Conservation (phyloP, 2,888 invertebrate species). For the Eristalinus sepulchralis region DNA sequence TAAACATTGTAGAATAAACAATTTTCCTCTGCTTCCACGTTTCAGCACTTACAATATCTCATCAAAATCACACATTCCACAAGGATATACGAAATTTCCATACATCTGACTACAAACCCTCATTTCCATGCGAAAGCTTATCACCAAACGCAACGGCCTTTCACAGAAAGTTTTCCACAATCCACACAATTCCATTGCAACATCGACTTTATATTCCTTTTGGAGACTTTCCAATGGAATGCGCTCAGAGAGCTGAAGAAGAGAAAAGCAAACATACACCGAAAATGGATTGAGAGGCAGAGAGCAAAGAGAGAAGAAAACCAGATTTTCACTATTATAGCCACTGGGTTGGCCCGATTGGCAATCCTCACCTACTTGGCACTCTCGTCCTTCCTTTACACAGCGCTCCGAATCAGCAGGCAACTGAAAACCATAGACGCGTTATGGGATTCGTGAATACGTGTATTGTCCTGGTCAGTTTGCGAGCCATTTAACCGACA, state of each 20-base stretch:
- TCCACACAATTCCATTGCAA: slow-evolving; percentile 31
- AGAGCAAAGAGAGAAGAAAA: not conserved
- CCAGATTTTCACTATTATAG: not conserved
- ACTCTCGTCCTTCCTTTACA: slow-evolving; percentile 49
- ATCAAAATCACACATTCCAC: not conserved
- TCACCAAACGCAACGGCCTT: not conserved
- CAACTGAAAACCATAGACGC: slow-evolving; percentile 45
- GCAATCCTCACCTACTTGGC: slow-evolving; percentile 60
- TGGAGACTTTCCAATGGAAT: slow-evolving; percentile 43
- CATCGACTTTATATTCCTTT: not conserved
- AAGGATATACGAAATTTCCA: not conserved
- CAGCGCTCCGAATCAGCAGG: slow-evolving; percentile 30
- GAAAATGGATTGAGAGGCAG: not conserved
- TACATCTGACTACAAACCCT: not conserved
- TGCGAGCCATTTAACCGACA: slow-evolving; percentile 67
- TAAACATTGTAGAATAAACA: no score
- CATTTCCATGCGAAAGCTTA: not conserved
- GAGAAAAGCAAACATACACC: not conserved
- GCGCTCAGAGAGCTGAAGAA: not conserved
- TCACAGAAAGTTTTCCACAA: slow-evolving; percentile 6
- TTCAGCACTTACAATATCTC: no score
- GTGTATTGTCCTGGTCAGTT: slow-evolving; percentile 69
- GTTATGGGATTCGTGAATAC: slow-evolving; percentile 45
- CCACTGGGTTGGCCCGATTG: slow-evolving; percentile 56
- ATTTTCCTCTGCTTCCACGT: no score